Evolutionary conservation across 2,888 invertebrate genomes (phyloP).

Genomic region (Parochlus steinenii): DNA sequence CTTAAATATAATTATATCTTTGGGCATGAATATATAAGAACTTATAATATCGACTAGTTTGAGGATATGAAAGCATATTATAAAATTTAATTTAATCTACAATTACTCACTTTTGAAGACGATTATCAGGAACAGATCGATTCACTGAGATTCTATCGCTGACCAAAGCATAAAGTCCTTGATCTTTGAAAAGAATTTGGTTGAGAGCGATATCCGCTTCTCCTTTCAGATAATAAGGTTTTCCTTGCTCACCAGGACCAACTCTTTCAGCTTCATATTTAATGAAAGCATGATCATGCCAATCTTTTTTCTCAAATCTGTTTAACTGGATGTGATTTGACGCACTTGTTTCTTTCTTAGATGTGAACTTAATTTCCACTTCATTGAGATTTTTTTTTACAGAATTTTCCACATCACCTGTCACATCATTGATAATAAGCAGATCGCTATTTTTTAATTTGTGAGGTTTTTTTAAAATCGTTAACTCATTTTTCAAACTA

Average conservation of each 20-base stretch:
- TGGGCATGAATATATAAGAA: not conserved
- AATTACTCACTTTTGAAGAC: conserved; percentile 1
- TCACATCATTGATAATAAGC: no score
- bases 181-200: conserved; percentile 2
- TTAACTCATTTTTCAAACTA: no score
- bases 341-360: no score
- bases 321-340: no score
- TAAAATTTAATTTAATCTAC: no score
- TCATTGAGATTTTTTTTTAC: no score
- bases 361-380: no score
- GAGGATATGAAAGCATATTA: no score
- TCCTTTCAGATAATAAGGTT: not conserved
- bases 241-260: conserved; percentile 9
- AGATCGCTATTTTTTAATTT: no score
- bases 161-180: conserved; percentile 6
- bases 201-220: conserved; percentile 4
- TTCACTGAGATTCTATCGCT: conserved; percentile 10
- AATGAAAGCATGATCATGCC: conserved; percentile 9
- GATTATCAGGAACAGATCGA: conserved; percentile 5
- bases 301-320: conserved; percentile 8
- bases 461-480: no score
- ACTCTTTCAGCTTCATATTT: not conserved
- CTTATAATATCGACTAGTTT: no score
- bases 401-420: no score
- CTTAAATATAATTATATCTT: not conserved